Evolutionary conservation across 2,113 vertebrate species (phyloP).

Genomic region (Rhynchomys soricoides): DNA sequence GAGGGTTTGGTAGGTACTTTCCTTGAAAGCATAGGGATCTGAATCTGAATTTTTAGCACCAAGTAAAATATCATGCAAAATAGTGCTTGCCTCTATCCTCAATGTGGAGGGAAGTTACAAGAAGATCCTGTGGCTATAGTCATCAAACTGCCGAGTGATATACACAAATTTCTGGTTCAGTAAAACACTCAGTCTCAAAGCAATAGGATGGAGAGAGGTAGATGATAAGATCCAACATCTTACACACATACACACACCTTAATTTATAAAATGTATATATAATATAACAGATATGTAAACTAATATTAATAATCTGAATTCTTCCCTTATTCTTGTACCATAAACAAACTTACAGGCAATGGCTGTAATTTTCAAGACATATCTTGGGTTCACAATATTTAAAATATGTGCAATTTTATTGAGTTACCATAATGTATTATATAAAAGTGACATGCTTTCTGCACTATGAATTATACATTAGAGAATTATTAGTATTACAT

Average conservation of each 20-base stretch:
- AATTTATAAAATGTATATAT: not conserved
- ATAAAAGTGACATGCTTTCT: not conserved
- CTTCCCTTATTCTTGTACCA: not conserved
- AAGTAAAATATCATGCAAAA: too few relatives aligned
- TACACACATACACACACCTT: not conserved
- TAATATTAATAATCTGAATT: not conserved
- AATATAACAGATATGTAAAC: not conserved
- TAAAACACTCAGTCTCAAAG: not conserved
- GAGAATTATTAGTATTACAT: not conserved
- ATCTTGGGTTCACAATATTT: not conserved
- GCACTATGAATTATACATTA: not conserved
- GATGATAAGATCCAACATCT: not conserved
- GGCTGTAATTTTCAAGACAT: not conserved
- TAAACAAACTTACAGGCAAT: not conserved
- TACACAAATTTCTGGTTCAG: not conserved
- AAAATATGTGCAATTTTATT: not conserved
- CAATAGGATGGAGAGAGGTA: not conserved
- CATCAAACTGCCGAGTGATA: not conserved
- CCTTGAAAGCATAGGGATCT: not conserved
- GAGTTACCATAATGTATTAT: not conserved
- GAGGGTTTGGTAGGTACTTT: not conserved
- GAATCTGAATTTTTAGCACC: not conserved
- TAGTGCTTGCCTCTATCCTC: not conserved
- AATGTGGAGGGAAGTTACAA: not conserved
- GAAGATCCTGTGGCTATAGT: too few relatives aligned